phyloP scores from a whole-genome alignment of 2,888 invertebrate species.

The Pecten maximus region DNA sequence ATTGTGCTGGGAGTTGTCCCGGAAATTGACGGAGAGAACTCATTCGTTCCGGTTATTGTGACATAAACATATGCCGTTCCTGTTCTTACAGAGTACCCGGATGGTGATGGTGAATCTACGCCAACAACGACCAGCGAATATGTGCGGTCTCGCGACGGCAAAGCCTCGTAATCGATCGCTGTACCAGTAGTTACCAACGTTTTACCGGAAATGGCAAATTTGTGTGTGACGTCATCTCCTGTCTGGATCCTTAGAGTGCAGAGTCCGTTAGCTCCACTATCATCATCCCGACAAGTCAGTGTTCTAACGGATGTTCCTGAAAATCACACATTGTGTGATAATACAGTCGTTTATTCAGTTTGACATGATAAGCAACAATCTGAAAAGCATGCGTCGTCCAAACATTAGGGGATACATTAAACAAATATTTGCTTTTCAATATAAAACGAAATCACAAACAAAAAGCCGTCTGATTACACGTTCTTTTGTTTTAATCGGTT shows the following conservation, averaged over 20 bases:
- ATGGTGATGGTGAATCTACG: not conserved
- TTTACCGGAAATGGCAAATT: slow-evolving; percentile 33
- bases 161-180: slow-evolving; percentile 38
- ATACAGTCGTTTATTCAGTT: too few relatives aligned
- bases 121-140: not conserved
- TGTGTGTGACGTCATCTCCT: not conserved
- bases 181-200: not conserved
- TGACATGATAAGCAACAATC: too few relatives aligned
- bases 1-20: not conserved
- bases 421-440: too few relatives aligned
- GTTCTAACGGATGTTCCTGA: slow-evolving; percentile 31
- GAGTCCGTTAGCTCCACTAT: not conserved
- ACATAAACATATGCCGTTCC: slow-evolving; percentile 37
- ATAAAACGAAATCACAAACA: too few relatives aligned
- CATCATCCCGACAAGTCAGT: slow-evolving; percentile 10
- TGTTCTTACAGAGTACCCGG: not conserved
- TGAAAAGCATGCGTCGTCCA: too few relatives aligned
- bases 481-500: too few relatives aligned
- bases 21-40: not conserved
- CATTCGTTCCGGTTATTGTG: slow-evolving; percentile 29
- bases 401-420: too few relatives aligned
- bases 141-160: not conserved
- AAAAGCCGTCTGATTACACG: too few relatives aligned
- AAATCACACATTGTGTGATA: too few relatives aligned
- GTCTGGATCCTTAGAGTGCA: slow-evolving; percentile 30